Evolutionary conservation across 2,113 vertebrate species (phyloP), one percentile per base, ranked within the genome.

Genomic region (Microtus montanus): DNA sequence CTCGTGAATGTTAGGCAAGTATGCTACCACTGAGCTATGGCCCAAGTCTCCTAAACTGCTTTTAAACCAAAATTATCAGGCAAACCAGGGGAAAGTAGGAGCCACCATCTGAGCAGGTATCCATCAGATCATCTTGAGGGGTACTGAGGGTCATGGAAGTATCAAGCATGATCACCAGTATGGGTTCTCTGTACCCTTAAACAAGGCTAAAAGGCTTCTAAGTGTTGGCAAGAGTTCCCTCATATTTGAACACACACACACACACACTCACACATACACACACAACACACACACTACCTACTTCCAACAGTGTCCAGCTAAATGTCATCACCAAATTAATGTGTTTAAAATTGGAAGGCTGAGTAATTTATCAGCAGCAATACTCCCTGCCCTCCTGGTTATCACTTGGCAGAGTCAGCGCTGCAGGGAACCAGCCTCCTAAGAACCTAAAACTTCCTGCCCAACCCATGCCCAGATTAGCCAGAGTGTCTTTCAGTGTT

Each of bases 341-440:
- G 20, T 22, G 44, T 49, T 89, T 17, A 94, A 90, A 95, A 87
- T 15, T 61, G 5, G 12, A 79, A 88, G 93, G 30, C 61, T 87
- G 13, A 52, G 70, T 68, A 73, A 41, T 41, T 30, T 17, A 82
- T 61, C 66, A 75, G 7, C 5, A 66, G 38, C 26, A 63, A 26
- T 24, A 14, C 4, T n/a, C 64, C 26, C n/a, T 88, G 9, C 2
- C 3, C 10, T 83, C 47, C 49, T 82, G 30, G 2, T 38, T 33
- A 44, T 14, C 9, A 41, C 20, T 82, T 33, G 38, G 9, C 13
- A 68, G 38, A 33, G 8, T 75, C n/a, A 52, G 47, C 54, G 70
- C 13, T 38, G 68, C 5, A 47, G 24, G 44, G 85, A 93, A 88
- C 10, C 11, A 22, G 15, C n/a, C 26, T 84, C 64, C 33, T 58